Evolutionary conservation across 2,113 vertebrate species (phyloP), one percentile per base, ranked within the genome.

Genomic region (Rhinolophus ferrumequinum): DNA sequence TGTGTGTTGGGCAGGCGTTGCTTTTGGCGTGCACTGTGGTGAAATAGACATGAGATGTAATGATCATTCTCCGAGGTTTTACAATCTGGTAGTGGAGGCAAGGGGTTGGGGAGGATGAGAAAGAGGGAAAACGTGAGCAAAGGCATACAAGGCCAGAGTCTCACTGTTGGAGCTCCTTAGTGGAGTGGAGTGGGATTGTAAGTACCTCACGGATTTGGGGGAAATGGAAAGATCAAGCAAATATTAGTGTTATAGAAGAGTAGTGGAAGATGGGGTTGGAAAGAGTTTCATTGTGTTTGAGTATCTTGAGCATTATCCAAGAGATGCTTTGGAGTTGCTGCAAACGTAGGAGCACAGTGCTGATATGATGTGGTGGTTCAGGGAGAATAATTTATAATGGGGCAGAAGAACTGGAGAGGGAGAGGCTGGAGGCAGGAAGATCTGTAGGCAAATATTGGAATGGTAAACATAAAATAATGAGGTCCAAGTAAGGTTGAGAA

Each of bases 241-340:
- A 60, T 87, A 92, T 50, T 81, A 77, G 19, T 54, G 50, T 80
- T 95, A 33, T 21, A 64, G 41, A 35, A 89, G 14, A 90, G 19
- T 83, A 58, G 75, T 75, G 24, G 26, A 93, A 79, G n/a, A 70
- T 83, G 24, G n/a, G 18, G 44, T 89, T 93, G 41, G 86, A 73
- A 95, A 93, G 41, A 82, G n/a, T 77, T 81, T 95, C 5, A 41
- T 77, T 94, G 35, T 90, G 33, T 92, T 26, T 90, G 41, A 66
- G 64, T 87, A 75, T 83, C 91, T 87, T 75, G 54, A 62, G 67
- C 15, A 70, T 83, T 94, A 72, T 84, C 21, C 52, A 77, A 76
- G 90, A 89, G 11, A 58, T 24, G 3, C 64, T 69, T 82, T 66
- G 52, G 47, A 95, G 56, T 88, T 72, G 41, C 47, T 95, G 35